Conservation (phyloP, 2,113 vertebrate species). For the Myrmecobius fasciatus region DNA sequence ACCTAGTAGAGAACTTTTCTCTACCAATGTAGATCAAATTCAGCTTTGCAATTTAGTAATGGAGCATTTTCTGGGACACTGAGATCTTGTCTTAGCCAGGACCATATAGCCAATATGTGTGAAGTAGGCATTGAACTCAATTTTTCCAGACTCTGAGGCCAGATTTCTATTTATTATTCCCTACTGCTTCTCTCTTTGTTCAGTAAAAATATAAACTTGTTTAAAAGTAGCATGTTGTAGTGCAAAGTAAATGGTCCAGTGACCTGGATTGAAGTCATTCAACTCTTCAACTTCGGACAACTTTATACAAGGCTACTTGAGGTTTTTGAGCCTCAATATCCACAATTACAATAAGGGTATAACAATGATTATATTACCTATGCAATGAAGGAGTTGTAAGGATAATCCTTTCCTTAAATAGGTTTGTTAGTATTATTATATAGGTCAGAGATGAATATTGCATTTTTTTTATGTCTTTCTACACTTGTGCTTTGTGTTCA, state of each 20-base stretch:
- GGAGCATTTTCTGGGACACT: neutral
- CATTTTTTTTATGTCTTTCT: neutral
- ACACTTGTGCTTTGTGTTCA: neutral
- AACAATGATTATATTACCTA: neutral
- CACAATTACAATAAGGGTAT: neutral
- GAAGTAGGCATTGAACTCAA: neutral
- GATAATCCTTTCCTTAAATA: neutral
- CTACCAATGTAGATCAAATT: neutral
- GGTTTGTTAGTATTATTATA: neutral
- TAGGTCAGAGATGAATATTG: neutral
- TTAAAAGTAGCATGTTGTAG: neutral
- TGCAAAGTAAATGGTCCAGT: neutral
- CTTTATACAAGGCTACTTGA: neutral
- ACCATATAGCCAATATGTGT: neutral
- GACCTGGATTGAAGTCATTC: neutral
- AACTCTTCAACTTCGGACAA: neutral
- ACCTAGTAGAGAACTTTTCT: neutral
- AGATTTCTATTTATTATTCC: neutral
- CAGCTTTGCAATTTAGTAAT: neutral
- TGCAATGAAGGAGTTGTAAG: neutral
- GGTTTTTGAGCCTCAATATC: neutral
- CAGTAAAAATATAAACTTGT: neutral
- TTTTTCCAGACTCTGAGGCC: neutral
- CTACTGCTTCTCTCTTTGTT: neutral
- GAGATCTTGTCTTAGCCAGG: neutral